Conservation (phyloP, 2,888 invertebrate genomes). For the Cantharis nigra region DNA sequence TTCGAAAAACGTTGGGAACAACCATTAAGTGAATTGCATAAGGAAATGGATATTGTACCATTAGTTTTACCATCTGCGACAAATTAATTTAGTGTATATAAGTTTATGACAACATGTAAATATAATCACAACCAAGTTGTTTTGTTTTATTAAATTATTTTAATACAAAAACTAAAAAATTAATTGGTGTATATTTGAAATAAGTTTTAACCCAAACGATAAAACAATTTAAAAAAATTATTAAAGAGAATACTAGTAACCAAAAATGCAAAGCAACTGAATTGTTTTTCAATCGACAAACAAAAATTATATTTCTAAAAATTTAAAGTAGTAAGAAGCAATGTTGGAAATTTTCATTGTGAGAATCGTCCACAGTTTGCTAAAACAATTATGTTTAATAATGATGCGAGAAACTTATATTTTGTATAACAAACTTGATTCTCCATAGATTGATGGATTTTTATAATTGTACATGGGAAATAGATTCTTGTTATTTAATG, state of each 20-base stretch:
- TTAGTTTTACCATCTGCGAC: conserved; percentile 45
- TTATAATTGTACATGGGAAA: not conserved
- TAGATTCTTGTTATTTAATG: not conserved
- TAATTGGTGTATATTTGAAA: not conserved
- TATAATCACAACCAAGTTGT: not conserved
- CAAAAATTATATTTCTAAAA: not conserved
- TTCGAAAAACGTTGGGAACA: conserved; percentile 96
- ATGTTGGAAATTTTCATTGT: not conserved
- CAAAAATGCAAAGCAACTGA: not conserved
- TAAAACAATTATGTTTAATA: not conserved
- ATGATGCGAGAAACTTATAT: not conserved
- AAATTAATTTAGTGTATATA: not conserved
- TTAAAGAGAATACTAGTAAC: not conserved
- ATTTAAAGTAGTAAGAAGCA: not conserved
- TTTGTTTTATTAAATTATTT: not conserved
- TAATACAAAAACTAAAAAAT: not conserved
- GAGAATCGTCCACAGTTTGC: not conserved
- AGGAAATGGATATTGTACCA: conserved; percentile 76
- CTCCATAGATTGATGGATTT: not conserved
- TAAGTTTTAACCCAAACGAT: not conserved
- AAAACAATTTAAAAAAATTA: not conserved
- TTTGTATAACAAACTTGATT: not conserved
- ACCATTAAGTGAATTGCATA: conserved; percentile 76
- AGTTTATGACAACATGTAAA: not conserved
- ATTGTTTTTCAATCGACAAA: not conserved